Evolutionary conservation across 2,888 invertebrate species (phyloP), one percentile per base, ranked within the genome.

Genomic region (Caenorhabditis sp.): DNA sequence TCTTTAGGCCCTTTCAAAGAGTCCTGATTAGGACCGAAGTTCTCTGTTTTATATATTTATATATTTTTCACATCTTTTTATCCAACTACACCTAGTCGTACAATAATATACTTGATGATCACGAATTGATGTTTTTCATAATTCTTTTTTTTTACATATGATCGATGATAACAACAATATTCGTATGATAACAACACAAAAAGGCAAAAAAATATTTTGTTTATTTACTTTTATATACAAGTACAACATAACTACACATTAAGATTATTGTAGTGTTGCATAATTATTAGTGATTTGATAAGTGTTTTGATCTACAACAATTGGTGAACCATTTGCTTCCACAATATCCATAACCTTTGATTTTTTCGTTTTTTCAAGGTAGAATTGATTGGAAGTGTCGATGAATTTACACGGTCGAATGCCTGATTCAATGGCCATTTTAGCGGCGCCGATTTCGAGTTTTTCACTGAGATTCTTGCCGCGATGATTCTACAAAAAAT

Each of bases 331-430:
- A 26, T 74, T 66, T 7, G 69, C 63, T 56, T 69, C 66, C 0
- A 74, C 73, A 8, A 74, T 25, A 59, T 74, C 73, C 73, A 74
- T 74, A 56, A 69, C n/a, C 25, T 74, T 74, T 12, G 73, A 66
- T 23, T 74, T 74, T 60, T 59, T 59, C 17, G 73, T 65, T 53
- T 74, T 74, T 26, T 69, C 67, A 57, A 74, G 21, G 58, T 67
- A 74, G 63, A 69, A 74, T 21, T 61, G 43, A 58, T 74, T 69
- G 10, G 57, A 54, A 0, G 69, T 74, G 54, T 74, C 73, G 57
- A 74, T 74, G 54, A 74, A 74, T n/a, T 74, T 74, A 50, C 66
- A 69, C 12, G 73, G 73, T 7, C 69, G 26, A 36, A 74, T 74
- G 26, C 73, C 73, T 25, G 58, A 62, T 62, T 74, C 36, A 25